These are phyloP conservation scores for Drosophila bifasciata DNA, from an alignment of 1,140 invertebrate genomes.

Conservation along the genomic window DNA sequence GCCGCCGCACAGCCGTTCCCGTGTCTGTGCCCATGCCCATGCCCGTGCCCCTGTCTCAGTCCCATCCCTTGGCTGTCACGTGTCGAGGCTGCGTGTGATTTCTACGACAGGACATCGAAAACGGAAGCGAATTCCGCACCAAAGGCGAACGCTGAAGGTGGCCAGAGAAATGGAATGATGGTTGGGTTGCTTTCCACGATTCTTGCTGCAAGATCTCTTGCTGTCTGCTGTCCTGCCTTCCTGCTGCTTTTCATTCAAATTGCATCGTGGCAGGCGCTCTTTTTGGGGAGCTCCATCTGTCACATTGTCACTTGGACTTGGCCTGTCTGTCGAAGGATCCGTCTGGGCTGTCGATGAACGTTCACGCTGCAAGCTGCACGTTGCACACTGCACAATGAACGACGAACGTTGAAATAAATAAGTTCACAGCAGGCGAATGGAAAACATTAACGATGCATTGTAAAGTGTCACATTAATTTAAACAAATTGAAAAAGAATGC, in stretches of 20 bases:
- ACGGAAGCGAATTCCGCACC: constrained; percentile 30
- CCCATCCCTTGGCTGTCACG: constrained; percentile 50
- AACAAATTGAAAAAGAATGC: constrained; percentile 61
- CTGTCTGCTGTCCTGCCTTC: neutral
- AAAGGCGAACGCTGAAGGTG: neutral
- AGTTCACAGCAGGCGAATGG: constrained; percentile 43
- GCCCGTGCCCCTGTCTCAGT: neutral
- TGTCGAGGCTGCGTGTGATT: constrained; percentile 73
- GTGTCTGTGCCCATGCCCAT: neutral
- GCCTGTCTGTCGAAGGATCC: too few relatives aligned
- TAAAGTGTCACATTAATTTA: constrained; percentile 63
- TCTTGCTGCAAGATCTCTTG: constrained; percentile 12
- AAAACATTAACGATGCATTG: constrained; percentile 27
- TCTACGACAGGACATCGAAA: constrained; percentile 60
- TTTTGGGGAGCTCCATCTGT: constrained; percentile 24
- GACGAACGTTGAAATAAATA: constrained; percentile 57
- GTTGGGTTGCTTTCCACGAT: constrained; percentile 27
- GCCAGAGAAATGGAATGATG: constrained; percentile 3
- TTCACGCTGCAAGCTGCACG: too few relatives aligned
- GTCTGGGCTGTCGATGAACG: constrained; percentile 32
- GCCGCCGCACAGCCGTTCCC: constrained; percentile 29
- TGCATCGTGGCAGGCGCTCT: constrained; percentile 29
- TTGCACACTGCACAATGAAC: neutral
- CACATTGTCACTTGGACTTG: constrained; percentile 28
- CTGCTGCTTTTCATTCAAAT: constrained; percentile 42